A percentile compares a stretch with the other conserved stretches of the same genome.
phyloP scores from a whole-genome alignment of 2,113 vertebrate species.

The Phalacrocorax pelagicus region DNA sequence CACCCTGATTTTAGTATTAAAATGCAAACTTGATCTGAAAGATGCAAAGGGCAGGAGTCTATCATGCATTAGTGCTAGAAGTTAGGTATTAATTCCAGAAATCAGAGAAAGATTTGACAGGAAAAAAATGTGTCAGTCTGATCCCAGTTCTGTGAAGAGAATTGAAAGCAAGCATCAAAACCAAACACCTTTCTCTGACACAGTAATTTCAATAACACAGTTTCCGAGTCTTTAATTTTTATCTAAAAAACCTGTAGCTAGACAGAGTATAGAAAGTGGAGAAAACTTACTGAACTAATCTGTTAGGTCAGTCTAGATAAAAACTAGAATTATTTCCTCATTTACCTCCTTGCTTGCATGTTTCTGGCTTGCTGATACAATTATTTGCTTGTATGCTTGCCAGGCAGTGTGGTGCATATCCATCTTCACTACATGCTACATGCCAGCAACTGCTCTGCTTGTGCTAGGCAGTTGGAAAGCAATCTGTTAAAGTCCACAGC shows the following conservation, averaged over 20 bases:
- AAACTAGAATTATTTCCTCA: slow-evolving; percentile 31
- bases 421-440: slow-evolving; percentile 21
- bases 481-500: slow-evolving; percentile 53
- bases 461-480: slow-evolving; percentile 16
- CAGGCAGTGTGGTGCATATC: slow-evolving; percentile 2
- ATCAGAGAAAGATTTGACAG: background rate
- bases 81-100: slow-evolving; percentile 8
- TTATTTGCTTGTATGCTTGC: slow-evolving; percentile 40
- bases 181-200: background rate
- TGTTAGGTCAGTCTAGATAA: background rate
- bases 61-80: background rate
- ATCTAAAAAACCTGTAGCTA: background rate
- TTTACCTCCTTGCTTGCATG: background rate
- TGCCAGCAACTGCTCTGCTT: slow-evolving; percentile 21
- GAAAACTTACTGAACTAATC: background rate
- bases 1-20: background rate
- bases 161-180: background rate
- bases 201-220: background rate
- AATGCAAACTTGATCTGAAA: background rate
- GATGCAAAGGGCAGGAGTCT: background rate
- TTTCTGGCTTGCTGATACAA: slow-evolving; percentile 17
- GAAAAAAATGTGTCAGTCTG: background rate
- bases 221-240: background rate
- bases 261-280: background rate
- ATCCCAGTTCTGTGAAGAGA: background rate